Evolutionary conservation across 1,140 invertebrate genomes (phyloP).

Genomic region (Drosophila bocqueti): DNA sequence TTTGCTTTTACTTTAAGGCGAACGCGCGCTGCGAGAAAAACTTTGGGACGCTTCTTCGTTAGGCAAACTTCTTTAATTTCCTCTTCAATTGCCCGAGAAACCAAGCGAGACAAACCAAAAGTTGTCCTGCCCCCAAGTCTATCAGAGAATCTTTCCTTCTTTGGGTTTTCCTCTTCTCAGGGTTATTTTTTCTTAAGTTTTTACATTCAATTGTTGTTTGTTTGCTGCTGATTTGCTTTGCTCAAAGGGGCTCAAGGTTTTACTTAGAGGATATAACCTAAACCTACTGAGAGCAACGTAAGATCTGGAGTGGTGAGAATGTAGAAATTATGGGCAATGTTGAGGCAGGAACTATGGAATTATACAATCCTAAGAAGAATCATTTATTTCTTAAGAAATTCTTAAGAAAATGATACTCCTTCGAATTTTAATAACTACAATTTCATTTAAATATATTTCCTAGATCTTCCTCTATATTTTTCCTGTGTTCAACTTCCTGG

Average conservation of each 20-base stretch:
- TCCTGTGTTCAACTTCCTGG: background rate
- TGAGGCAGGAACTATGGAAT: background rate
- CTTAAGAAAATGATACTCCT: no score
- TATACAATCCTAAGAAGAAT: background rate
- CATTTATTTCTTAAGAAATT: no score
- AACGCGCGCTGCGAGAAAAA: slow-evolving; percentile 62
- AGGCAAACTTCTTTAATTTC: slow-evolving; percentile 83
- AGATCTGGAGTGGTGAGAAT: background rate
- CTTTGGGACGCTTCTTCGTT: slow-evolving; percentile 69
- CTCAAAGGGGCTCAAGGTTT: slow-evolving; percentile 14
- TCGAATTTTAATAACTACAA: no score
- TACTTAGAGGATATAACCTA: background rate
- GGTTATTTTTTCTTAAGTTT: slow-evolving; percentile 58
- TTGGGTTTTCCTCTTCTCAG: slow-evolving; percentile 5
- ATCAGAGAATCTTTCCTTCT: slow-evolving; percentile 9
- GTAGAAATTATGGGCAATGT: background rate
- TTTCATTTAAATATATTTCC: background rate
- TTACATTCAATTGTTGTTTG: slow-evolving; percentile 56
- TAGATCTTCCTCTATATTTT: background rate
- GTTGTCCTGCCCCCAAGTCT: slow-evolving; percentile 32
- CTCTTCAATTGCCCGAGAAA: slow-evolving; percentile 75
- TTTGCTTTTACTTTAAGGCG: slow-evolving; percentile 75
- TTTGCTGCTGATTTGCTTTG: slow-evolving; percentile 58
- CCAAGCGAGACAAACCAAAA: slow-evolving; percentile 54
- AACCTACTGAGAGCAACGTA: background rate